These are phyloP conservation scores for Rhagoletis pomonella DNA, from an alignment of 1,140 invertebrate genomes.

Conservation along the genomic window DNA sequence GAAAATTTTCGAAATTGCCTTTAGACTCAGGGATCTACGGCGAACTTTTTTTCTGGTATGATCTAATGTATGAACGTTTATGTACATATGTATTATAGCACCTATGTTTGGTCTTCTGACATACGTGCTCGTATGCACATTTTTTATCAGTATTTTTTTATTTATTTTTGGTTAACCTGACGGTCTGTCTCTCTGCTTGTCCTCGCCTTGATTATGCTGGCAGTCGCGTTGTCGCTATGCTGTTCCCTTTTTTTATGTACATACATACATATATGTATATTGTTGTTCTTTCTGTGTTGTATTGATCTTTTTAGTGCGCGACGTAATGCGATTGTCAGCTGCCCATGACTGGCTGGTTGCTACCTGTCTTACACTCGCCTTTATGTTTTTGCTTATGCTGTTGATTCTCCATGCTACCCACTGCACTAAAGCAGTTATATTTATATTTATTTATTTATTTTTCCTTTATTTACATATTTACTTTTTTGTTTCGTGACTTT, in stretches of 20 bases:
- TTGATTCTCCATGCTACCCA: slow-evolving; percentile 16
- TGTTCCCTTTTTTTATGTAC: background rate
- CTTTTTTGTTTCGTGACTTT: background rate
- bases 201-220: slow-evolving; percentile 42
- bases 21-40: too few species aligned
- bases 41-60: too few species aligned
- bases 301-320: slow-evolving; percentile 45
- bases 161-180: background rate
- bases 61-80: background rate
- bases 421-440: background rate
- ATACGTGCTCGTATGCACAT: background rate
- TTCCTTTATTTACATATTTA: background rate
- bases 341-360: slow-evolving; percentile 45
- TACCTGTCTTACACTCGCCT: slow-evolving; percentile 52
- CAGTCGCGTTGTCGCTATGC: background rate
- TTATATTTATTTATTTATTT: slow-evolving; percentile 23
- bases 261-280: background rate
- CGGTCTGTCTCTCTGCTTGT: background rate
- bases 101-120: background rate
- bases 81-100: background rate
- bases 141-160: background rate
- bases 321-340: slow-evolving; percentile 51
- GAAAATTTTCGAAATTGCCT: too few species aligned
- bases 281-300: slow-evolving; percentile 9
- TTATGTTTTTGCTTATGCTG: slow-evolving; percentile 17